Conservation (phyloP, 2,888 invertebrate species). For the Epinotia nisella region DNA sequence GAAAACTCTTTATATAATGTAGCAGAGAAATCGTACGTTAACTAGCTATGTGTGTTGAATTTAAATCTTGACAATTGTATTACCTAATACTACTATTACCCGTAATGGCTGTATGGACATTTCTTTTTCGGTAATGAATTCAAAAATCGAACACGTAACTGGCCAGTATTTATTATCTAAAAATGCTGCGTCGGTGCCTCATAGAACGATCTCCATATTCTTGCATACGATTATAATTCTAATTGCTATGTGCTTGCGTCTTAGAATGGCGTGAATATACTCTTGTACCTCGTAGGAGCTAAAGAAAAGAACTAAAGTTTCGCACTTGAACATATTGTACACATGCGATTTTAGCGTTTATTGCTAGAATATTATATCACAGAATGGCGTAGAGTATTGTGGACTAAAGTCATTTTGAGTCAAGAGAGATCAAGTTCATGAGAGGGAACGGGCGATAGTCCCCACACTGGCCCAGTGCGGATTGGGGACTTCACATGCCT, state of each 20-base stretch:
- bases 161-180: constrained; percentile 21
- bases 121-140: constrained; percentile 40
- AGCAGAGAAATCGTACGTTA: constrained; percentile 34
- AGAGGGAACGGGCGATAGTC: too few species aligned
- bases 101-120: constrained; percentile 25
- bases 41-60: constrained; percentile 27
- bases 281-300: background rate
- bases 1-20: constrained; percentile 42
- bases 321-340: background rate
- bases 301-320: background rate
- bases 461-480: too few species aligned
- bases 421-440: too few species aligned
- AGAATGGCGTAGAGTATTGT: background rate
- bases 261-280: background rate
- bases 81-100: constrained; percentile 19
- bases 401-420: background rate
- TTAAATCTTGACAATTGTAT: constrained; percentile 38
- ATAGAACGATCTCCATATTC: background rate
- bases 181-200: constrained; percentile 4
- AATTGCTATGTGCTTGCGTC: background rate
- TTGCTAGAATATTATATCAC: background rate
- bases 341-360: background rate
- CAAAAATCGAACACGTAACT: constrained; percentile 30
- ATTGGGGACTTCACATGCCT: too few species aligned
- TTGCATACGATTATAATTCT: background rate